A percentile compares a stretch with the other conserved stretches of the same genome.
Evolutionary conservation across 37 sponge, comb jelly and placozoan species (phyloP).

Genomic region (Hormiphora californensis): DNA sequence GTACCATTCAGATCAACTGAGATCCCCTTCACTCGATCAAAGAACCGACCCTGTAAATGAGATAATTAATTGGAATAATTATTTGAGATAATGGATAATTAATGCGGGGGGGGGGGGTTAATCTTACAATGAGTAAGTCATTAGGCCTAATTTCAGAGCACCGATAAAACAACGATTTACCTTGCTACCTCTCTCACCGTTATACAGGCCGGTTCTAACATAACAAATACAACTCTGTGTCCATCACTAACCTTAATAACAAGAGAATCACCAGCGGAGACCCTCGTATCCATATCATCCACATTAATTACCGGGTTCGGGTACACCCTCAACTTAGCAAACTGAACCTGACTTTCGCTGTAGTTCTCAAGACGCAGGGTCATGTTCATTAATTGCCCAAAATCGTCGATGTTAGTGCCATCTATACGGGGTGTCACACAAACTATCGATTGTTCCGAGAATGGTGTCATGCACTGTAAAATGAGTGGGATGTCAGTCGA

Average conservation of each 20-base stretch:
- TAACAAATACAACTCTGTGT: background rate
- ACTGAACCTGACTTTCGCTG: background rate
- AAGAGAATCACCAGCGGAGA: background rate
- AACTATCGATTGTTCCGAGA: no score
- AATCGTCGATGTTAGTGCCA: background rate
- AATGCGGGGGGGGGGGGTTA: no score
- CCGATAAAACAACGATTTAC: no score
- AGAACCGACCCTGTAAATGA: slow-evolving; percentile 1
- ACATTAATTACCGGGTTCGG: slow-evolving; percentile 1
- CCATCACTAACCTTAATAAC: background rate
- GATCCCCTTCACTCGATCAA: slow-evolving; percentile 37
- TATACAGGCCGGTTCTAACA: no score
- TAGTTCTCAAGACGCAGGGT: background rate
- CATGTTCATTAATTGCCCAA: background rate
- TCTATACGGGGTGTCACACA: no score
- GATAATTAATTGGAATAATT: no score
- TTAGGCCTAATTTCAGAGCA: no score
- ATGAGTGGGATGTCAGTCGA: no score
- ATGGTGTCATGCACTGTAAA: no score
- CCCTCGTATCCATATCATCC: background rate
- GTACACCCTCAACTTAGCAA: background rate
- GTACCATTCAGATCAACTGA: background rate
- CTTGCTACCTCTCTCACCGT: no score
- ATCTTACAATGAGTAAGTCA: no score
- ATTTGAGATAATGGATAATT: no score